A percentile compares a stretch with the other conserved stretches of the same genome.
These are phyloP conservation scores for Dinocampus coccinellae DNA, from an alignment of 2,888 invertebrate genomes.

Conservation along the genomic window DNA sequence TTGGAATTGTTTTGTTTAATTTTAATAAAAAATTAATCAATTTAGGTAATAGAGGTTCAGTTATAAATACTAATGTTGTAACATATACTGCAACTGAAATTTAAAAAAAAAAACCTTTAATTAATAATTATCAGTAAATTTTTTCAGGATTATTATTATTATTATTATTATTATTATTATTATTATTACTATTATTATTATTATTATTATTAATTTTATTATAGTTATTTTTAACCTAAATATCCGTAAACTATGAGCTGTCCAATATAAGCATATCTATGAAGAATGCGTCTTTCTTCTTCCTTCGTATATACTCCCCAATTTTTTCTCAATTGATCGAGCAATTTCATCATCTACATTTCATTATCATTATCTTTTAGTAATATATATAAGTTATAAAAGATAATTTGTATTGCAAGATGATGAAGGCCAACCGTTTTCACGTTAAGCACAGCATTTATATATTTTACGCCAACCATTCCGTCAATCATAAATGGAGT, in stretches of 20 bases:
- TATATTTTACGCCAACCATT: not conserved
- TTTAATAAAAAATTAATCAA: not conserved
- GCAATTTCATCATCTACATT: too few species aligned
- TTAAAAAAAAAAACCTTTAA: not conserved
- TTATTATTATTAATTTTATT: not conserved
- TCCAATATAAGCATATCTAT: not conserved
- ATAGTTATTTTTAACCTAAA: not conserved
- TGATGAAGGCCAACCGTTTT: conserved; percentile 15
- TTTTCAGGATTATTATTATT: too few species aligned
- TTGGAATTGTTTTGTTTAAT: conserved; percentile 3
- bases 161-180: not conserved
- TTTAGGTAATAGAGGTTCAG: not conserved
- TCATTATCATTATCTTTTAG: too few species aligned
- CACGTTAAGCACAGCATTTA: not conserved
- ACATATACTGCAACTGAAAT: not conserved
- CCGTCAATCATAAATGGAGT: conserved; percentile 6
- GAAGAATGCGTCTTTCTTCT: too few species aligned
- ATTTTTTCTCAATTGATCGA: too few species aligned
- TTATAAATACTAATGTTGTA: not conserved
- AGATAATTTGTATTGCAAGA: too few species aligned
- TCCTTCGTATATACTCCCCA: too few species aligned
- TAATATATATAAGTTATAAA: too few species aligned
- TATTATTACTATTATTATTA: not conserved
- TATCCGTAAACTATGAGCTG: not conserved
- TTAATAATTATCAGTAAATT: too few species aligned